A percentile compares a stretch with the other conserved stretches of the same genome.
These are phyloP conservation scores for Scolopax mira DNA, from an alignment of 2,113 vertebrate species.

Conservation along the genomic window DNA sequence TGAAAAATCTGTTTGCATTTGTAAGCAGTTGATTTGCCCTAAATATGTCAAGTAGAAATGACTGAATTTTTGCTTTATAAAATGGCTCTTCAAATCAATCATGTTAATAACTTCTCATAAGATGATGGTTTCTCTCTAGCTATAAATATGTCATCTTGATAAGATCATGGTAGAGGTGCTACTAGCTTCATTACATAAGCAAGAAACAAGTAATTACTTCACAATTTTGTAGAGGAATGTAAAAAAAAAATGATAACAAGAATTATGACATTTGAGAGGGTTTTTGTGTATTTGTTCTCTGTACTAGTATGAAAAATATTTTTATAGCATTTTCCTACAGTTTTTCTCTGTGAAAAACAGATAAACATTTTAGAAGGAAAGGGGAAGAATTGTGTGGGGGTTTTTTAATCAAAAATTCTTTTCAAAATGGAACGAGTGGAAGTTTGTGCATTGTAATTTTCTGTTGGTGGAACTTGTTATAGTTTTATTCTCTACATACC, in stretches of 20 bases:
- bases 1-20: background rate
- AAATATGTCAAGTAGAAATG: background rate
- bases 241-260: background rate
- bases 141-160: background rate
- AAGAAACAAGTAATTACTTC: background rate
- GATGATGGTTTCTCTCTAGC: background rate
- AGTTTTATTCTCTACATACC: background rate
- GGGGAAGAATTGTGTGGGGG: background rate
- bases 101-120: background rate
- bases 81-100: background rate
- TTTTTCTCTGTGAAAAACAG: background rate
- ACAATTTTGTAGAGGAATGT: background rate
- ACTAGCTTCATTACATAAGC: background rate
- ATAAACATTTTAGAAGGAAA: background rate
- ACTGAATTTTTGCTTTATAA: slow-evolving; percentile 3
- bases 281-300: background rate
- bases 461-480: background rate
- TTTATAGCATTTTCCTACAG: background rate
- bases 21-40: slow-evolving; percentile 5
- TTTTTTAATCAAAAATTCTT: background rate
- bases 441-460: background rate
- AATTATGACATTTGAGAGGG: background rate
- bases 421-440: background rate
- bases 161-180: background rate
- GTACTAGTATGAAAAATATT: background rate